phyloP scores from a whole-genome alignment of 2,113 vertebrate species.

The Zingel zingel region DNA sequence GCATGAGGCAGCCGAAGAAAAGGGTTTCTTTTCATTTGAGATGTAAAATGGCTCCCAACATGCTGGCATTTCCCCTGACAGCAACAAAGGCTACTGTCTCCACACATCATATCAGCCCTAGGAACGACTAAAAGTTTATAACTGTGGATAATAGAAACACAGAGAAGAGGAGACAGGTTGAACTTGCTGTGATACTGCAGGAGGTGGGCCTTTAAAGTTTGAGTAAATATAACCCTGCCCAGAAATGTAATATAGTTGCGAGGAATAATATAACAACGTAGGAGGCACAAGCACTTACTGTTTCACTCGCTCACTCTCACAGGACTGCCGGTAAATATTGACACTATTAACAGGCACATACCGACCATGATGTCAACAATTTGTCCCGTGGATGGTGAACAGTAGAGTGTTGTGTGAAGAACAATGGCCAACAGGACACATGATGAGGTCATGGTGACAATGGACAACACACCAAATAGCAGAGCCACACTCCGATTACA shows the following conservation, averaged over 20 bases:
- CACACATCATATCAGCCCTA: slow-evolving; percentile 56
- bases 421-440: slow-evolving; percentile 61
- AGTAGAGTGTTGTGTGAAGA: slow-evolving; percentile 44
- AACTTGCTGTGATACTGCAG: slow-evolving; percentile 8
- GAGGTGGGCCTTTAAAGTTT: background rate
- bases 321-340: slow-evolving; percentile 46
- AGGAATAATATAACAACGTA: background rate
- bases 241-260: background rate
- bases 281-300: background rate
- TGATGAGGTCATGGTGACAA: slow-evolving; percentile 61
- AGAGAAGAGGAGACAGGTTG: slow-evolving; percentile 22
- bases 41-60: slow-evolving; percentile 60
- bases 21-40: slow-evolving; percentile 60
- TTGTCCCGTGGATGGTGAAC: slow-evolving; percentile 16
- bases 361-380: slow-evolving; percentile 34
- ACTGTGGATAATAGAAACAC: slow-evolving; percentile 15
- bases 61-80: slow-evolving; percentile 55
- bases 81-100: slow-evolving; percentile 65
- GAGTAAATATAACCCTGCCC: background rate
- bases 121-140: slow-evolving; percentile 27
- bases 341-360: slow-evolving; percentile 21
- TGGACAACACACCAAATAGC: slow-evolving; percentile 23
- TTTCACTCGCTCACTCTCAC: background rate
- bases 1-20: slow-evolving; percentile 56
- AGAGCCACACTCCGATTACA: slow-evolving; percentile 29